These are phyloP conservation scores for Pantherophis vulpinus DNA, from an alignment of 2,797 vertebrate genomes.

Conservation along the genomic window DNA sequence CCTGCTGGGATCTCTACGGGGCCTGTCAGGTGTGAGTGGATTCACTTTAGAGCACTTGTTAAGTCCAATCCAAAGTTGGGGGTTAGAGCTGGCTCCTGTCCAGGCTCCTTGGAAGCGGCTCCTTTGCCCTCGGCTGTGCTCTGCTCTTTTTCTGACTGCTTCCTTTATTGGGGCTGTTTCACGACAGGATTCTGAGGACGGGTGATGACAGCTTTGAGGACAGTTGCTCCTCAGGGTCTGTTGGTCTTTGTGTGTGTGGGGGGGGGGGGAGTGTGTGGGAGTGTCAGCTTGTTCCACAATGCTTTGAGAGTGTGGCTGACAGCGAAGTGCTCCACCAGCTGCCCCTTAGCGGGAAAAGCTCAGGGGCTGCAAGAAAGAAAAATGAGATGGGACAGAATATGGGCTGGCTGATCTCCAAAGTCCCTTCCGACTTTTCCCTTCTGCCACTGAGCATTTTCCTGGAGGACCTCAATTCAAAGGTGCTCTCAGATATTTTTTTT, in stretches of 20 bases:
- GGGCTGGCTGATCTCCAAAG: not conserved
- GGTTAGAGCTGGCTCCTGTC: constrained; percentile 64
- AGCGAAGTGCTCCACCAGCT: not conserved
- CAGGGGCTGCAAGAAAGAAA: too few species aligned
- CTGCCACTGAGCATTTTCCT: not conserved
- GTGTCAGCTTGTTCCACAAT: constrained; percentile 9
- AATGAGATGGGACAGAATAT: not conserved
- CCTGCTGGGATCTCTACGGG: constrained; percentile 60
- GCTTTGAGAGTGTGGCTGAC: constrained; percentile 29
- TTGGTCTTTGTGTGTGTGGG: not conserved
- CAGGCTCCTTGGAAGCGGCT: constrained; percentile 60
- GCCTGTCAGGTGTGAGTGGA: constrained; percentile 59
- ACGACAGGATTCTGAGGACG: constrained; percentile 18
- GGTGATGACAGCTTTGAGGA: constrained; percentile 44
- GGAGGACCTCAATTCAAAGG: not conserved
- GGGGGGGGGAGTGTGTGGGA: not conserved
- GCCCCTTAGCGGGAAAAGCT: not conserved
- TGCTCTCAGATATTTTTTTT: not conserved
- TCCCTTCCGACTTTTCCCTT: not conserved
- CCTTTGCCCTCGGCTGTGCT: constrained; percentile 40
- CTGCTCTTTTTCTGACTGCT: constrained; percentile 53
- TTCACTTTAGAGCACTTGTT: constrained; percentile 66
- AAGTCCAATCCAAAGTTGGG: constrained; percentile 65
- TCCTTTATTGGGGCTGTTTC: constrained; percentile 42
- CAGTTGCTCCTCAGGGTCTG: constrained; percentile 18